Percentiles rank a stretch among this genome's conserved stretches.
These are phyloP conservation scores for Nibea albiflora DNA, from an alignment of 2,113 vertebrate genomes.

Conservation along the genomic window DNA sequence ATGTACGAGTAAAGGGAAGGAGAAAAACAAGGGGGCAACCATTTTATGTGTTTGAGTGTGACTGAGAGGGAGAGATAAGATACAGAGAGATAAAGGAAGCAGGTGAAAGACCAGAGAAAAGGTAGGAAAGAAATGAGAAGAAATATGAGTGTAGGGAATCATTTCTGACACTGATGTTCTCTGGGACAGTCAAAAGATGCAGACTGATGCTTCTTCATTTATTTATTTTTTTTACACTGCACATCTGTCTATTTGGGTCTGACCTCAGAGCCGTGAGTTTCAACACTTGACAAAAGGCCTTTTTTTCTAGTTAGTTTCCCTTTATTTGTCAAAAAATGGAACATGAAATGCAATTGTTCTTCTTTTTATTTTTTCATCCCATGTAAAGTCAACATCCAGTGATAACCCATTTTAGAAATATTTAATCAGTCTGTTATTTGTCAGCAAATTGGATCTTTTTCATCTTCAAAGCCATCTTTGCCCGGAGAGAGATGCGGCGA, in stretches of 20 bases:
- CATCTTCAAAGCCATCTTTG: slow-evolving; percentile 2
- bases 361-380: slow-evolving; percentile 3
- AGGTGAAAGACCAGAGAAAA: not conserved
- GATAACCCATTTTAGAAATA: slow-evolving; percentile 26
- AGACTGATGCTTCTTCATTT: not conserved
- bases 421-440: slow-evolving; percentile 38
- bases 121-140: not conserved
- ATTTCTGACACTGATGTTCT: not conserved
- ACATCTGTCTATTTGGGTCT: not conserved
- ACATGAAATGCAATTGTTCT: not conserved
- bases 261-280: not conserved
- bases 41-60: not conserved
- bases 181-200: not conserved
- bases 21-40: not conserved
- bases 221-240: not conserved
- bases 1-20: not conserved
- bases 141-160: not conserved
- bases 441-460: slow-evolving; percentile 39
- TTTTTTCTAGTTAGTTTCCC: not conserved
- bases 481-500: slow-evolving; percentile 6
- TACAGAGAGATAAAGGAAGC: not conserved
- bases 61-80: not conserved
- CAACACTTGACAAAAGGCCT: not conserved
- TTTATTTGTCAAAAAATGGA: not conserved
- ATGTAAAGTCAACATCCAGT: slow-evolving; percentile 13